A percentile compares a stretch with the other conserved stretches of the same genome.
Evolutionary conservation across 2,888 invertebrate genomes (phyloP).

Genomic region (Brachylomia viminalis): DNA sequence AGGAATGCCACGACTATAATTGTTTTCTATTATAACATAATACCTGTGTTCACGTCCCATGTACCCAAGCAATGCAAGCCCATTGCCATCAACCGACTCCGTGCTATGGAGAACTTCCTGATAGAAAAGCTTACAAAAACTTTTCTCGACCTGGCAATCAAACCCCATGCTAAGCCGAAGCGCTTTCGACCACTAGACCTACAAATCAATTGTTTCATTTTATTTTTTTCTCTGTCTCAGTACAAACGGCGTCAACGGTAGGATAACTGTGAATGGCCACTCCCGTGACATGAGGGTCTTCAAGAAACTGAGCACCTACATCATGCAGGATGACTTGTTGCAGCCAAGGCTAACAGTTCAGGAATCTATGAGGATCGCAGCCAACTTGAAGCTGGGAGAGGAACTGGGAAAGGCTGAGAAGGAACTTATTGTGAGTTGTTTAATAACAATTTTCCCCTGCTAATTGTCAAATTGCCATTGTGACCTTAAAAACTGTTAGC

Average conservation of each 20-base stretch:
- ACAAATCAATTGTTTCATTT: neutral
- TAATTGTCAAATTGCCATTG: neutral
- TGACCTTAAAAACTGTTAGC: neutral
- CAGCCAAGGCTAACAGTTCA: conserved; percentile 93
- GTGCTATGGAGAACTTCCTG: neutral
- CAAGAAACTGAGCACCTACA: conserved; percentile 94
- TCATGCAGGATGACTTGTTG: conserved; percentile 94
- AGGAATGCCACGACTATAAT: too few relatives aligned
- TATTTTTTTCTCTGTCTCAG: conserved; percentile 72
- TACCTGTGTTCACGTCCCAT: neutral
- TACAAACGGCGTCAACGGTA: conserved; percentile 92
- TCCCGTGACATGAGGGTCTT: conserved; percentile 92
- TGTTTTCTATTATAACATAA: too few relatives aligned
- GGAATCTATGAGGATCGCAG: conserved; percentile 94
- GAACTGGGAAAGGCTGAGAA: conserved; percentile 91
- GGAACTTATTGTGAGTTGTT: conserved; percentile 89
- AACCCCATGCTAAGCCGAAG: neutral
- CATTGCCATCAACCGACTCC: neutral
- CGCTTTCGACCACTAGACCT: neutral
- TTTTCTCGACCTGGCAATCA: neutral
- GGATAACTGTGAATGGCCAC: conserved; percentile 92
- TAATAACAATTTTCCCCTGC: neutral
- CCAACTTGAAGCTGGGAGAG: conserved; percentile 93
- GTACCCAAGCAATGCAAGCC: neutral
- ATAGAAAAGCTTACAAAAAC: neutral